Conservation (phyloP, 92 coral and sea anemone genomes). For the Epizoanthus fatuus region DNA sequence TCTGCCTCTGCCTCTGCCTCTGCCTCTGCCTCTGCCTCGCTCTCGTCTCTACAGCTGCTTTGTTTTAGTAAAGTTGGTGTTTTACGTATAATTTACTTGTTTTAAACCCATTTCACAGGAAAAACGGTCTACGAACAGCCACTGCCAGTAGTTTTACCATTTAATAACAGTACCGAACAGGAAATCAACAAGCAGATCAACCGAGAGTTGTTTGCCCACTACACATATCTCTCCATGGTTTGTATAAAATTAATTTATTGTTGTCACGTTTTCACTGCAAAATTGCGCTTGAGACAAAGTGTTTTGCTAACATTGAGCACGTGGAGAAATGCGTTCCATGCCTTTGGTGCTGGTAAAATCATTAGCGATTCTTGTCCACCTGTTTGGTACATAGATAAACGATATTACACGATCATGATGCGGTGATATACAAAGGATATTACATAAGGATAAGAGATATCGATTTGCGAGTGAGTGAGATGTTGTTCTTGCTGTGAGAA, state of each 20-base stretch:
- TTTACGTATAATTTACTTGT: too few relatives aligned
- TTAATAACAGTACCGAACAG: conserved; percentile 20
- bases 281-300: not conserved
- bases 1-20: too few relatives aligned
- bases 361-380: too few relatives aligned
- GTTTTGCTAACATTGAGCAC: too few relatives aligned
- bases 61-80: too few relatives aligned
- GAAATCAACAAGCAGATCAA: conserved; percentile 91
- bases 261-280: not conserved
- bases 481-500: too few relatives aligned
- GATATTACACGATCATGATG: not conserved
- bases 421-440: not conserved
- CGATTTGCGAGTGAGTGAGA: too few relatives aligned
- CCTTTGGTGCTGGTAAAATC: too few relatives aligned
- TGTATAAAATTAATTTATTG: not conserved
- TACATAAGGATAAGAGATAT: not conserved
- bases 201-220: conserved; percentile 87
- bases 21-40: too few relatives aligned
- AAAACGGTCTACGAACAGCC: not conserved
- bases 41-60: too few relatives aligned
- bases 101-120: conserved; percentile 1
- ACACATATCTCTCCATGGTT: conserved; percentile 95
- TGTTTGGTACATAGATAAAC: too few relatives aligned
- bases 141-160: conserved; percentile 7
- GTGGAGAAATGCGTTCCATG: too few relatives aligned